Percentiles rank a stretch among this genome's conserved stretches.
These are phyloP conservation scores for Tetraodon nigroviridis DNA, from an alignment of 2,113 vertebrate genomes.

Conservation along the genomic window DNA sequence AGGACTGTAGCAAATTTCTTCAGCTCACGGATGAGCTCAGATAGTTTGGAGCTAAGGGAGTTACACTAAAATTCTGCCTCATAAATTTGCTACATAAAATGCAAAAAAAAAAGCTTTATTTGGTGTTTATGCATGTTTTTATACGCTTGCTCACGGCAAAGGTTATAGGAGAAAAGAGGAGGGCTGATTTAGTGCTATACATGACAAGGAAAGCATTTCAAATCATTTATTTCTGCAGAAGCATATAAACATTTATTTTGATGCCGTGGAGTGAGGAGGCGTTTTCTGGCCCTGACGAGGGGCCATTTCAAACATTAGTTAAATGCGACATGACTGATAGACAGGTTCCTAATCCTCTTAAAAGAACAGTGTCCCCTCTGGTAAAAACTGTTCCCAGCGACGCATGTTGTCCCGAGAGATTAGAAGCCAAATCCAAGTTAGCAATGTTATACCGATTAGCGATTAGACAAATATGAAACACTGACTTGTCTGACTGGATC, in stretches of 20 bases:
- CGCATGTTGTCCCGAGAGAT: constrained; percentile 56
- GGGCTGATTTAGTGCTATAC: constrained; percentile 48
- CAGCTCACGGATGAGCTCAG: constrained; percentile 37
- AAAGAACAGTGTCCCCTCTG: constrained; percentile 73
- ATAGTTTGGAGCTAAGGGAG: constrained; percentile 56
- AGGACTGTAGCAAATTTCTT: constrained; percentile 57
- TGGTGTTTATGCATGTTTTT: constrained; percentile 16
- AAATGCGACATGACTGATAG: constrained; percentile 70
- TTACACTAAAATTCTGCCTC: constrained; percentile 14
- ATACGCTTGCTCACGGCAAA: constrained; percentile 57
- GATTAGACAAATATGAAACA: constrained; percentile 59
- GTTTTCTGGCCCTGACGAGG: constrained; percentile 53
- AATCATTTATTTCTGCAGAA: constrained; percentile 57
- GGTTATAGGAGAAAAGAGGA: constrained; percentile 43
- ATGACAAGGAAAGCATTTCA: constrained; percentile 62
- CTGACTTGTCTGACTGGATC: constrained; percentile 29
- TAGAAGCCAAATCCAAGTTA: constrained; percentile 64
- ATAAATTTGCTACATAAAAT: constrained; percentile 13
- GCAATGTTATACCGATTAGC: constrained; percentile 64
- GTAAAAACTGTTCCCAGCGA: constrained; percentile 64
- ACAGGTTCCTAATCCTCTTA: constrained; percentile 75
- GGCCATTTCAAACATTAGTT: constrained; percentile 66
- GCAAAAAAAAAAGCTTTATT: constrained; percentile 5
- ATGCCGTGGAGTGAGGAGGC: constrained; percentile 57
- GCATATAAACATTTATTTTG: constrained; percentile 65